Conservation (phyloP, 37 sponge, comb jelly and placozoan genomes). For the Axinella damicornis region DNA sequence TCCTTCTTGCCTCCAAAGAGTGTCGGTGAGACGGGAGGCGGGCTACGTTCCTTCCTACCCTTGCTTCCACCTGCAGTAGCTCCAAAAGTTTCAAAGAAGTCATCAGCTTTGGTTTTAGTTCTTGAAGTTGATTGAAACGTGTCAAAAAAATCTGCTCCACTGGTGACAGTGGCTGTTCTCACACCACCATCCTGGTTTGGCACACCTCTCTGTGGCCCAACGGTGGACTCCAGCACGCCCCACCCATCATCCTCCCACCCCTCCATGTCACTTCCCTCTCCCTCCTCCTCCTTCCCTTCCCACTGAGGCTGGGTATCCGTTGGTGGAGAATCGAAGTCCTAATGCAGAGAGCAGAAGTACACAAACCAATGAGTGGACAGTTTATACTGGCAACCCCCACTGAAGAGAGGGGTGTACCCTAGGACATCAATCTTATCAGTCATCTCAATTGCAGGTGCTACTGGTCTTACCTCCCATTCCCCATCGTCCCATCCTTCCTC, state of each 20-base stretch:
- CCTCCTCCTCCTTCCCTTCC: not conserved
- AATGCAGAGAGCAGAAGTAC: too few species aligned
- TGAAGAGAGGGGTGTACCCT: too few species aligned
- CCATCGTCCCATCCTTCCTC: constrained; percentile 32
- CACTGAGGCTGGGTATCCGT: not conserved
- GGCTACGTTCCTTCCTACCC: constrained; percentile 4
- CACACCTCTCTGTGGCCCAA: not conserved
- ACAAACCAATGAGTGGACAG: too few species aligned
- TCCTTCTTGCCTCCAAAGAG: constrained; percentile 24
- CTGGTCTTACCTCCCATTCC: constrained; percentile 39
- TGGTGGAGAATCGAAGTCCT: constrained; percentile 1
- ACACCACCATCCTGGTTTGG: not conserved
- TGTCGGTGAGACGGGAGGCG: constrained; percentile 39
- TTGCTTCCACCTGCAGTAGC: not conserved
- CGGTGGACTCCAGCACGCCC: constrained; percentile 14
- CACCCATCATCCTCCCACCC: constrained; percentile 74
- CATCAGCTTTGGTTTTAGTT: not conserved
- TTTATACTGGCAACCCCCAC: too few species aligned
- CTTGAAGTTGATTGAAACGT: constrained; percentile 1
- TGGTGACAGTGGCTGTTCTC: constrained; percentile 2
- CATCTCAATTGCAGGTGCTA: too few species aligned
- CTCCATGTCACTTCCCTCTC: constrained; percentile 58
- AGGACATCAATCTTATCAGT: too few species aligned
- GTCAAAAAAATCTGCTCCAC: constrained; percentile 70
- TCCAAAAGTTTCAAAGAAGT: constrained; percentile 15